Conservation (phyloP, 1,140 invertebrate genomes). For the Drosophila ficusphila region DNA sequence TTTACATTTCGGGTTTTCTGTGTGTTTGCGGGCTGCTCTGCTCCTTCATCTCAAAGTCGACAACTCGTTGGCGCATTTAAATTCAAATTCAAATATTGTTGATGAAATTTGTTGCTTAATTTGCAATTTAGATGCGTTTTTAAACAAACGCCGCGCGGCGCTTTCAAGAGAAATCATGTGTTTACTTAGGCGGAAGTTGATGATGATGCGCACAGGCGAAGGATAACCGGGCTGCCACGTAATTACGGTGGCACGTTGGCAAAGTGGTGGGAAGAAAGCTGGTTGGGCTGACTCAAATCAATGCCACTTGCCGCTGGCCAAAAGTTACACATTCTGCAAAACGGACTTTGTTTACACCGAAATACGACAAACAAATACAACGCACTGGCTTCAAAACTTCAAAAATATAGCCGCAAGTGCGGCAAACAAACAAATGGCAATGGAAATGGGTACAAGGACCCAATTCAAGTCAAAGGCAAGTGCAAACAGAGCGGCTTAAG, state of each 20-base stretch:
- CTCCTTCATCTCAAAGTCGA: conserved; percentile 6
- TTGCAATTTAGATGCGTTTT: conserved; percentile 83
- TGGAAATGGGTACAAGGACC: conserved; percentile 2
- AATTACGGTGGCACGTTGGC: conserved; percentile 26
- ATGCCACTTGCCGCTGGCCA: conserved; percentile 33
- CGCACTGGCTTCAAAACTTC: conserved; percentile 40
- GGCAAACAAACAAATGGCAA: conserved; percentile 51
- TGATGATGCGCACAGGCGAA: conserved; percentile 24
- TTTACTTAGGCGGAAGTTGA: conserved; percentile 76
- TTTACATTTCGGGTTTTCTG: conserved; percentile 77
- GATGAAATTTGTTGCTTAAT: conserved; percentile 83
- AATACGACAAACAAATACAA: conserved; percentile 14
- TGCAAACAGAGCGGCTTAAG: conserved; percentile 68
- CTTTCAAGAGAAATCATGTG: conserved; percentile 66
- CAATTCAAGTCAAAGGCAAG: conserved; percentile 49
- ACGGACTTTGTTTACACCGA: too few species aligned
- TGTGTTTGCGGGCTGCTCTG: conserved; percentile 46
- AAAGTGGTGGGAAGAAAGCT: not conserved
- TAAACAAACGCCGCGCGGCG: conserved; percentile 65
- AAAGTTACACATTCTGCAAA: conserved; percentile 13
- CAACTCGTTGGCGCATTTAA: conserved; percentile 77
- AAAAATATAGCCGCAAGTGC: conserved; percentile 75
- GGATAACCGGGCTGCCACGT: conserved; percentile 24
- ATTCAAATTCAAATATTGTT: conserved; percentile 83
- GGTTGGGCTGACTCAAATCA: too few species aligned